Conservation (phyloP, 64 coral and sea anemone species). For the Pocillopora damicornis region DNA sequence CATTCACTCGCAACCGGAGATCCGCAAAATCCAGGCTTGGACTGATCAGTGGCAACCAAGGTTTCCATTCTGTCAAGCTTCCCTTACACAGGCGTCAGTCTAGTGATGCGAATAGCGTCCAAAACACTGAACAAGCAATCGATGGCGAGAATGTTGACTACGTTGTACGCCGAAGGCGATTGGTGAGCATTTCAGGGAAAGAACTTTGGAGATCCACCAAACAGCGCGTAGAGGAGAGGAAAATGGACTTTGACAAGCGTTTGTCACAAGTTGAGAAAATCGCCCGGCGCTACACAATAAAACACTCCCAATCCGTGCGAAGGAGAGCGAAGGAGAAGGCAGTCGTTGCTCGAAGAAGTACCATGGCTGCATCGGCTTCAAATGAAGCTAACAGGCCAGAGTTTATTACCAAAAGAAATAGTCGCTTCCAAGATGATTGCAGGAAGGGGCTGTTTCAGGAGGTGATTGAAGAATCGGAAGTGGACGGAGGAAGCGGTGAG, state of each 20-base stretch:
- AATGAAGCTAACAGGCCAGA: background rate
- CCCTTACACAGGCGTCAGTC: background rate
- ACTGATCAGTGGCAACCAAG: slow-evolving; percentile 6
- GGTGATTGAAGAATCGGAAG: background rate
- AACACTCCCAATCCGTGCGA: slow-evolving; percentile 15
- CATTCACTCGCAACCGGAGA: background rate
- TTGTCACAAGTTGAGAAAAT: slow-evolving; percentile 11
- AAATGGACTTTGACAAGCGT: background rate
- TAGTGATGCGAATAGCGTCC: background rate
- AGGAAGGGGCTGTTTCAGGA: background rate
- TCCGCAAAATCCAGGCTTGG: slow-evolving; percentile 31
- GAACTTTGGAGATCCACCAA: background rate
- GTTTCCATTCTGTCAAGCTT: slow-evolving; percentile 37
- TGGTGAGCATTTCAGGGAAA: background rate
- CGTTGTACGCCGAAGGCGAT: background rate
- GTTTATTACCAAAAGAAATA: background rate
- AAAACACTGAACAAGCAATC: background rate
- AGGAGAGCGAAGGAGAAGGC: background rate
- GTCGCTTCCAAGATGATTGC: background rate
- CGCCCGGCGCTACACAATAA: background rate
- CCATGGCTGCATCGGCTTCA: background rate
- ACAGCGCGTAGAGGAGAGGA: slow-evolving; percentile 10
- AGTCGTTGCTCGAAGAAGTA: background rate
- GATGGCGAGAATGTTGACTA: background rate
- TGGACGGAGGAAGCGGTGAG: no score